Percentiles rank a stretch among this genome's conserved stretches.
Evolutionary conservation across 2,113 vertebrate species (phyloP).

Genomic region (Amia ocellicauda): DNA sequence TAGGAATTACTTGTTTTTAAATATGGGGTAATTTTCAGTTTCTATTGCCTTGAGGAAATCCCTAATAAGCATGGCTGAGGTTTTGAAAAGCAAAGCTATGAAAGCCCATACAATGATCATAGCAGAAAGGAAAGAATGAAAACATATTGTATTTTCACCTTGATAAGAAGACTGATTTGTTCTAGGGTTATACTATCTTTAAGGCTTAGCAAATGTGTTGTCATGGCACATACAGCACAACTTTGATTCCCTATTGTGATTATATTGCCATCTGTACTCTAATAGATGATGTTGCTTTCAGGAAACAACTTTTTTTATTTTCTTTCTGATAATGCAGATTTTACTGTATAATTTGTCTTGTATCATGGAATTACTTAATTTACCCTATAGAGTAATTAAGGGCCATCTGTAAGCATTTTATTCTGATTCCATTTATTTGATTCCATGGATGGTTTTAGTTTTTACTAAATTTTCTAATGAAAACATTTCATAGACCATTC

Average conservation of each 20-base stretch:
- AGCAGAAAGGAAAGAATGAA: no score
- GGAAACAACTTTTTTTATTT: not conserved
- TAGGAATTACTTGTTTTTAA: not conserved
- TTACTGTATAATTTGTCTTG: conserved; percentile 19
- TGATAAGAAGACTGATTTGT: no score
- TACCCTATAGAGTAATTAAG: conserved; percentile 15
- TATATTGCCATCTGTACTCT: conserved; percentile 12
- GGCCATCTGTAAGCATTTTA: conserved; percentile 19
- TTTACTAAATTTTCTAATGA: not conserved
- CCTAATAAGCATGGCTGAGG: no score
- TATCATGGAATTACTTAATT: conserved; percentile 10
- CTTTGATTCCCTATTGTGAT: conserved; percentile 1
- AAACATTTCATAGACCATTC: conserved; percentile 4
- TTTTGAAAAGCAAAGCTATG: no score
- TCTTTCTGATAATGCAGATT: not conserved
- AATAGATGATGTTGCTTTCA: conserved; percentile 7
- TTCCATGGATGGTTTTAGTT: not conserved
- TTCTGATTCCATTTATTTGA: not conserved
- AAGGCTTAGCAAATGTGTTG: not conserved
- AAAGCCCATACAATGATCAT: no score
- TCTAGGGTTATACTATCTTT: no score
- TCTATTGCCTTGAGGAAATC: no score
- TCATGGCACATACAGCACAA: not conserved
- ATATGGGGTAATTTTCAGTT: not conserved
- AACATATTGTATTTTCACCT: not conserved